Evolutionary conservation across 2,797 vertebrate species (phyloP).

Genomic region (Ctenosaura bakeri): DNA sequence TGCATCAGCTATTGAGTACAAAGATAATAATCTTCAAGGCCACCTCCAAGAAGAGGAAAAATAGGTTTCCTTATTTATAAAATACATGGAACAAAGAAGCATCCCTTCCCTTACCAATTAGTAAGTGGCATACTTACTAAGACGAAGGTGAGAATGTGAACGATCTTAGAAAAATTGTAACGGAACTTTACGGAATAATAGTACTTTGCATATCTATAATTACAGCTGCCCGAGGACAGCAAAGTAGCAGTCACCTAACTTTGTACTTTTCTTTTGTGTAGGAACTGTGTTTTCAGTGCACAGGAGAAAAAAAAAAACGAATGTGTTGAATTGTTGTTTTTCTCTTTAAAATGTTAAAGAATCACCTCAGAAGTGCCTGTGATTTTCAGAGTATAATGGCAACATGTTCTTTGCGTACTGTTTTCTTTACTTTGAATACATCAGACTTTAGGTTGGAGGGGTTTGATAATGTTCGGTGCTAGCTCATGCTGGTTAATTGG

Average conservation of each 20-base stretch:
- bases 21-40: constrained; percentile 5
- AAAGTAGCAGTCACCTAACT: constrained; percentile 40
- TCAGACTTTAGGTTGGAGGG: background rate
- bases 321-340: constrained; percentile 39
- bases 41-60: background rate
- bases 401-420: background rate
- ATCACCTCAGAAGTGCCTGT: background rate
- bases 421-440: background rate
- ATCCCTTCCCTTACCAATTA: constrained; percentile 46
- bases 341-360: background rate
- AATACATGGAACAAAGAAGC: constrained; percentile 13
- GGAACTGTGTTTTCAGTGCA: constrained; percentile 53
- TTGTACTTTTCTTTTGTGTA: constrained; percentile 50
- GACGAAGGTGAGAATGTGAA: constrained; percentile 51
- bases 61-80: constrained; percentile 52
- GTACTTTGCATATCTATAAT: constrained; percentile 15
- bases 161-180: constrained; percentile 56
- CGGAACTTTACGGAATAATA: constrained; percentile 16
- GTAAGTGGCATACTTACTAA: background rate
- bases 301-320: background rate
- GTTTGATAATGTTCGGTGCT: background rate
- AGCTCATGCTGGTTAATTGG: background rate
- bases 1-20: constrained; percentile 33
- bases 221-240: constrained; percentile 58
- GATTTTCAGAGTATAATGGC: background rate